Evolutionary conservation across 2,888 invertebrate species (phyloP).

Genomic region (Ornithoptera priamus): DNA sequence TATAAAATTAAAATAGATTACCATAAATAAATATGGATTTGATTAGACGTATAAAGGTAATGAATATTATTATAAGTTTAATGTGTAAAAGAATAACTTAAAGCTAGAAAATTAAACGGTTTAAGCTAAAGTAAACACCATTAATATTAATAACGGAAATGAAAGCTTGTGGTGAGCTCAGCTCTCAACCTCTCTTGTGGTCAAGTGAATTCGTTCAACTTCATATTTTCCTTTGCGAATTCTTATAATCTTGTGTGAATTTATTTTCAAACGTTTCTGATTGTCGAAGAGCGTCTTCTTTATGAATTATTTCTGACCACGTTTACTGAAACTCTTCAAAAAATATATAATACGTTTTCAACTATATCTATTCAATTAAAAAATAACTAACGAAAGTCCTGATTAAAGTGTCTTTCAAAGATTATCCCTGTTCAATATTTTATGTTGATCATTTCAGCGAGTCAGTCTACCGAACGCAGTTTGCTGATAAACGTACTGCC

Average conservation of each 20-base stretch:
- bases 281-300: neutral
- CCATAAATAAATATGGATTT: no score
- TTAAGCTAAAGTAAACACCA: constrained; percentile 14
- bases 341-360: no score
- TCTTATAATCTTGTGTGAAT: neutral
- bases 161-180: constrained; percentile 18
- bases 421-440: no score
- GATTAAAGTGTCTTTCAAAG: no score
- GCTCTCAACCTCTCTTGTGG: constrained; percentile 17
- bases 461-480: no score
- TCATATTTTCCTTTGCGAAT: neutral
- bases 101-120: neutral
- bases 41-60: neutral
- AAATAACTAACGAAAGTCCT: neutral
- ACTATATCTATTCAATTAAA: neutral
- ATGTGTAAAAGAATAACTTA: neutral
- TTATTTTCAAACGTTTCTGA: neutral
- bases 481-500: no score
- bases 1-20: no score
- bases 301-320: neutral
- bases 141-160: constrained; percentile 30
- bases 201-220: constrained; percentile 14
- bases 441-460: no score
- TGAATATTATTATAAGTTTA: neutral
- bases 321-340: neutral